Conservation (phyloP, 2,797 vertebrate genomes). For the Crypturellus tataupa region DNA sequence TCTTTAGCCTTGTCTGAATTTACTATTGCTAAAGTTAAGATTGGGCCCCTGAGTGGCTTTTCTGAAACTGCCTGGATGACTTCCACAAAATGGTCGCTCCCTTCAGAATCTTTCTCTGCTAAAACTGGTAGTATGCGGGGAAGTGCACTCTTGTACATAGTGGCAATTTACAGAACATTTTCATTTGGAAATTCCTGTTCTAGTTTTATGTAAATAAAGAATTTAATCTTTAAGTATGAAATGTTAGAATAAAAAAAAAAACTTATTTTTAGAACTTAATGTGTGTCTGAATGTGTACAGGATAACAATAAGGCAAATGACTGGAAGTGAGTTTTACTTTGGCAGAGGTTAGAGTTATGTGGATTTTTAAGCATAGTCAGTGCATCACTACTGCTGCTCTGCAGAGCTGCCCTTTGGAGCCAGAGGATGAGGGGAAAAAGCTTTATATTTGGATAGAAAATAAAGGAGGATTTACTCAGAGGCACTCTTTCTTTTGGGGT, state of each 20-base stretch:
- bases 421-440: background rate
- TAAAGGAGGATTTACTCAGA: background rate
- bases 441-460: background rate
- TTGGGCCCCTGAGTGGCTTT: background rate
- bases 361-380: background rate
- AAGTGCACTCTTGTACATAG: accelerated
- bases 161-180: background rate
- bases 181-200: background rate
- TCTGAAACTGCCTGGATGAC: background rate
- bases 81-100: background rate
- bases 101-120: background rate
- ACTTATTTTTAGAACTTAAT: background rate
- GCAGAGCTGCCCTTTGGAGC: background rate
- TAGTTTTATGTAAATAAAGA: background rate
- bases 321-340: background rate
- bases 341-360: background rate
- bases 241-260: too few relatives aligned
- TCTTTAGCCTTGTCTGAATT: background rate
- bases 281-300: background rate
- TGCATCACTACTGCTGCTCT: background rate
- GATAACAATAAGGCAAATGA: background rate
- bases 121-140: background rate
- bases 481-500: background rate
- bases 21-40: background rate
- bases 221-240: too few relatives aligned